Evolutionary conservation across 1,140 invertebrate genomes (phyloP).

Genomic region (Drosophila albomicans): DNA sequence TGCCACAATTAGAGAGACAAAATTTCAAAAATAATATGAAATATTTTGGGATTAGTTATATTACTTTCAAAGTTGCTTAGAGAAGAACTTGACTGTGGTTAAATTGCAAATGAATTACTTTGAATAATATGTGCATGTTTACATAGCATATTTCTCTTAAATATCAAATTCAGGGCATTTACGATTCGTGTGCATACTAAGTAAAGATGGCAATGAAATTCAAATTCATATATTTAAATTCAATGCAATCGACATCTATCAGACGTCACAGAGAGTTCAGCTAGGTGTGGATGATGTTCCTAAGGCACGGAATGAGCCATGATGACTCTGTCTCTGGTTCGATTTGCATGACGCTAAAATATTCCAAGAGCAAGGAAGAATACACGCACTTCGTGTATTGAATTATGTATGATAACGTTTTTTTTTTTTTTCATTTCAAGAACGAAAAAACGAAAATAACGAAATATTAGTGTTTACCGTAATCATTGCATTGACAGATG

Average conservation of each 20-base stretch:
- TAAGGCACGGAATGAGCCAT: not conserved
- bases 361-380: conserved; percentile 14
- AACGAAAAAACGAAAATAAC: not conserved
- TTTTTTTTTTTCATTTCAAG: conserved; percentile 19
- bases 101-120: no score
- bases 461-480: conserved; percentile 42
- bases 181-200: not conserved
- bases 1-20: no score
- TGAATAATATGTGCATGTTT: no score
- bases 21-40: no score
- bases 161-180: not conserved
- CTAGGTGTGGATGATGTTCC: conserved; percentile 7
- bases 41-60: no score
- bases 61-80: no score
- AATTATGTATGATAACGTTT: conserved; percentile 46
- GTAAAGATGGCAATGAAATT: not conserved
- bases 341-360: conserved; percentile 47
- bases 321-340: not conserved
- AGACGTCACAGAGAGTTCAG: not conserved
- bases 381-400: conserved; percentile 31
- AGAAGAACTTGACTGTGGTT: no score
- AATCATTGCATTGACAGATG: conserved; percentile 50
- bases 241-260: conserved; percentile 39
- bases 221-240: conserved; percentile 31
- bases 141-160: no score